phyloP scores from a whole-genome alignment of 2,113 vertebrate species.

The Tenebrosternarchus preto region DNA sequence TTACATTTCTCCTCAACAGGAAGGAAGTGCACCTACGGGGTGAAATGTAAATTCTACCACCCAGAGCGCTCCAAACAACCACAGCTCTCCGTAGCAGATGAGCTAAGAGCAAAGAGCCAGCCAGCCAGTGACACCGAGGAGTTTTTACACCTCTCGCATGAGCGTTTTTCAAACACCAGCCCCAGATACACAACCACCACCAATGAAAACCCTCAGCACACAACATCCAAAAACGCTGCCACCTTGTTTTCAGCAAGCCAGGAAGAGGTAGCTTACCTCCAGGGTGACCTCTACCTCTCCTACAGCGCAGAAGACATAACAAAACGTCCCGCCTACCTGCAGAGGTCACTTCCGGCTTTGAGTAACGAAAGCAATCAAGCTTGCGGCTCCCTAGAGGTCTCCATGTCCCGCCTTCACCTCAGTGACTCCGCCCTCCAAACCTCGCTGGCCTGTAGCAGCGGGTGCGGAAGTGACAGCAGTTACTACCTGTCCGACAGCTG shows the following conservation, averaged over 20 bases:
- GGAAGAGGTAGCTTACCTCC: not conserved
- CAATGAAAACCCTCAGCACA: not conserved
- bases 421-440: conserved; percentile 46
- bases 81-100: conserved; percentile 84
- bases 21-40: conserved; percentile 90
- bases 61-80: conserved; percentile 77
- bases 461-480: conserved; percentile 36
- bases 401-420: conserved; percentile 58
- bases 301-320: conserved; percentile 40
- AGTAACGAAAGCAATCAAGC: conserved; percentile 63
- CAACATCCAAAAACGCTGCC: not conserved
- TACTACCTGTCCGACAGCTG: not conserved
- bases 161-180: not conserved
- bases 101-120: conserved; percentile 79
- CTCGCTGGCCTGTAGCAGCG: conserved; percentile 62
- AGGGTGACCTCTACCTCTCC: conserved; percentile 44
- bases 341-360: conserved; percentile 11
- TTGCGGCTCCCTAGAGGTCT: conserved; percentile 64
- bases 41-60: conserved; percentile 91
- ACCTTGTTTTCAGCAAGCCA: not conserved
- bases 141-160: not conserved
- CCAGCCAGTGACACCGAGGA: conserved; percentile 45
- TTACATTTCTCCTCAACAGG: conserved; percentile 66
- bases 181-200: not conserved
- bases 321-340: conserved; percentile 24